Percentiles rank a stretch among this genome's conserved stretches.
Evolutionary conservation across 2,888 invertebrate genomes (phyloP).

Genomic region (Glomeris marginata): DNA sequence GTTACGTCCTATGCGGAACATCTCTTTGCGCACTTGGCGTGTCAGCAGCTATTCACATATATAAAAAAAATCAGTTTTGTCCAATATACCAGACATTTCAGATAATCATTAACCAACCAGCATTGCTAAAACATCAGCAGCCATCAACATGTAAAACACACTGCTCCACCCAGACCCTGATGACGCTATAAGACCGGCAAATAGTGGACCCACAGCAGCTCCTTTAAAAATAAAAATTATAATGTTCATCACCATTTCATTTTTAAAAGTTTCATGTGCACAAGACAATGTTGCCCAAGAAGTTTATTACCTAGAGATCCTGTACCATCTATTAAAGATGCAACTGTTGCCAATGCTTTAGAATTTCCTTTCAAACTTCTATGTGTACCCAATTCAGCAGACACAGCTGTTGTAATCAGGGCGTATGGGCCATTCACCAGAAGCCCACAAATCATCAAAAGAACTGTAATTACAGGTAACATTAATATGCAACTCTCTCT

Average conservation of each 20-base stretch:
- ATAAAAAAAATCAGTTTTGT: neutral
- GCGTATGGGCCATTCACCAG: constrained; percentile 94
- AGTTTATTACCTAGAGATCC: constrained; percentile 56
- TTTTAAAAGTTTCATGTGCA: constrained; percentile 4
- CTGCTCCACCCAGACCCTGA: constrained; percentile 51
- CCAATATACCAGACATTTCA: neutral
- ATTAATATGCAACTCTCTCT: neutral
- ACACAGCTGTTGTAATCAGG: constrained; percentile 89
- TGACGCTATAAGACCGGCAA: constrained; percentile 64
- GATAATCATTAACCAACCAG: constrained; percentile 35
- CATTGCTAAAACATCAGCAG: constrained; percentile 61
- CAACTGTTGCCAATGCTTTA: constrained; percentile 88
- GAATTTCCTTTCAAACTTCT: constrained; percentile 65
- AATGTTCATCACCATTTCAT: neutral
- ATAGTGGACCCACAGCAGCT: constrained; percentile 79
- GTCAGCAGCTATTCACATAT: neutral
- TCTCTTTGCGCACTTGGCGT: constrained; percentile 1
- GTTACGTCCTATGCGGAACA: neutral
- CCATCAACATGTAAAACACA: constrained; percentile 82
- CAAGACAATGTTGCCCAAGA: neutral
- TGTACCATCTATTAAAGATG: constrained; percentile 93
- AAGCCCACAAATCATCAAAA: constrained; percentile 59
- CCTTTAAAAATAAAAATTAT: constrained; percentile 37
- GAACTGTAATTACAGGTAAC: constrained; percentile 18
- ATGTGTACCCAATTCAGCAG: constrained; percentile 82